Evolutionary conservation across 1,140 invertebrate genomes (phyloP), one percentile per base, ranked within the genome.

Genomic region (Pseudomyrmex flavicornis): DNA sequence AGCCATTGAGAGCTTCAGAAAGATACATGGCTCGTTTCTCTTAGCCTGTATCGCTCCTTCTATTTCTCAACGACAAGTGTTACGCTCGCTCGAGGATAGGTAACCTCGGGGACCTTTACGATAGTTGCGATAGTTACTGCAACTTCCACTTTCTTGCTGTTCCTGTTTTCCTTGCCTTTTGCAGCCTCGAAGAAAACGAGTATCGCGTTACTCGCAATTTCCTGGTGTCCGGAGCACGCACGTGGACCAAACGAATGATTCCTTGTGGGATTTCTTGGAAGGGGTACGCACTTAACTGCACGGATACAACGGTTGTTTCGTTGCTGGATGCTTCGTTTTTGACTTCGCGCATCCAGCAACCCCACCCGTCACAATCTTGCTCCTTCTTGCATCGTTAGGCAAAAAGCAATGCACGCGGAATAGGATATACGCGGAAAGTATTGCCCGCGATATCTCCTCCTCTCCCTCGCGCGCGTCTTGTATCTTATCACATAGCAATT

Each of bases 161-260:
- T 82, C 50, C 58, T 80, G 8, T 56, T 63, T 56, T 80, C 46
- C 82, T n/a, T 22, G 26, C 58, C 58, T 35, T 52, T 82, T 59
- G 74, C 72, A 76, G 63, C 68, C 85, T 73, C 62, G 83, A 84
- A 83, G 89, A 83, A 73, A 74, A 80, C 82, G 82, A 20, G 62
- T 77, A 83, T 83, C 73, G 82, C 82, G 61, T 83, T 83, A 83
- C 82, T 83, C 63, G 73, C 74, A 83, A 83, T 83, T 83, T 83
- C 82, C 82, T 58, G 73, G 88, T 87, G 88, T 89, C 88, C 85
- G 76, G 86, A 86, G 88, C 84, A 88, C 82, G 73, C 85, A 87
- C 89, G 89, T 82, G 87, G 85, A 84, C 73, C 84, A 84, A 46
- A 65, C 62, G 83, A 79, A 77, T 84, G 72, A 83, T 82, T 75